phyloP scores from a whole-genome alignment of 2,113 vertebrate species.

The Cryptotis parvus region DNA sequence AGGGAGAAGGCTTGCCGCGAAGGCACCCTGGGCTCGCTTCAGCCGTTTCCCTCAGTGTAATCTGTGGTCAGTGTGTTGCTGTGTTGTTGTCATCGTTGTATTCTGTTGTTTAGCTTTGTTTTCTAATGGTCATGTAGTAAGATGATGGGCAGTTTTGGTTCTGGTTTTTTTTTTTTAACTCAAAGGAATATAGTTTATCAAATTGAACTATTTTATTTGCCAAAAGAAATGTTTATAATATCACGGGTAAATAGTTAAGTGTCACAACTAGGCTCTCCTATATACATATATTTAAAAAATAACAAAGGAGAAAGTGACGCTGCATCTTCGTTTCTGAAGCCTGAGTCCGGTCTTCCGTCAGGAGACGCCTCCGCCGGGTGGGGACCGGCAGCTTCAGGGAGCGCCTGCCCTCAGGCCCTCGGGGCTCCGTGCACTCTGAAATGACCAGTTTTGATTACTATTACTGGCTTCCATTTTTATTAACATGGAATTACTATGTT shows the following conservation, averaged over 20 bases:
- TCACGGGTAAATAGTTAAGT: slow-evolving; percentile 62
- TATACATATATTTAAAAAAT: neutral
- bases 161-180: slow-evolving; percentile 15
- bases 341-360: slow-evolving; percentile 70
- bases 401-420: too few relatives aligned
- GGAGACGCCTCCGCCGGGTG: too few relatives aligned
- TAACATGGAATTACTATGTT: slow-evolving; percentile 82
- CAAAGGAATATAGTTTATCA: slow-evolving; percentile 79
- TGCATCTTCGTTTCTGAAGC: slow-evolving; percentile 70
- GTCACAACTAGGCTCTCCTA: slow-evolving; percentile 63
- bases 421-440: too few relatives aligned
- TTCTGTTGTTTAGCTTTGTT: slow-evolving; percentile 36
- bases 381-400: too few relatives aligned
- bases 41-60: neutral
- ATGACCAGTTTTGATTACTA: slow-evolving; percentile 78
- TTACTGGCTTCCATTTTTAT: slow-evolving; percentile 82
- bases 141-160: slow-evolving; percentile 33
- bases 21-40: neutral
- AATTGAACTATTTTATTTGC: slow-evolving; percentile 74
- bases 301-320: neutral
- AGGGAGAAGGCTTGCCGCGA: neutral
- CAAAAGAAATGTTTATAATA: slow-evolving; percentile 73
- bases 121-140: slow-evolving; percentile 72
- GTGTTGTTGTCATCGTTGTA: neutral
- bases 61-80: neutral